Base-by-base conservation (phyloP, 2,888 invertebrate species). In the Alviniconcha strummeri region DNA sequence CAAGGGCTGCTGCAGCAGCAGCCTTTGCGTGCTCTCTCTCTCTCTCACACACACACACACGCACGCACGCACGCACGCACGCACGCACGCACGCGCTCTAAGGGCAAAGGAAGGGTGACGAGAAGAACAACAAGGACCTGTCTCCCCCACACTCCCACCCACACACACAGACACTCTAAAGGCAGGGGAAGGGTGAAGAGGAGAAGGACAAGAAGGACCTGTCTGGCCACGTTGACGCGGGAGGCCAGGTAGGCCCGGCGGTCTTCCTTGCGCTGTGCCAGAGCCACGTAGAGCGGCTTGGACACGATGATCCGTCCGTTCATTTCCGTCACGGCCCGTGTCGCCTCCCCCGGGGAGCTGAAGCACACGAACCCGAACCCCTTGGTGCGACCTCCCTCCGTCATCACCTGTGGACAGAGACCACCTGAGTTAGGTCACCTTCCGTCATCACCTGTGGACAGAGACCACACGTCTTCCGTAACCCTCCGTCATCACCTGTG, bases 301-400 rank as follows among this genome's bases (percentile, higher is more conserved):
- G 97, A 96, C 85, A 98, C 98, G 78, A 99, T 96, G 90, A 99
- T 99, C 84, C 98, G 96, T 5, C 99, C 98, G 94, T 99, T 99
- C 97, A 99, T 98, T 94, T 99, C 99, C 11, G 99, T 99, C 0
- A 99, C 99, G 81, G 99, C 99, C 94, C 98, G 98, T 5, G 99
- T 99, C 13, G 99, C 99, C 94, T 99, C 99, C 94, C 99, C 98
- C 0, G 98, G 97, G 52, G 97, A 96, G 84, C 98, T 98, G 94
- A 99, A 99, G 95, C 99, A 99, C 52, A 99, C 99, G 94, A 99
- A 99, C 67, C 99, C 99, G 94, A 99, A 99, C 84, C 99, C 99
- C 89, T 95, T 95, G 74, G 95, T 94, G 84, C 95, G 88, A 0
- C 90, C 91, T 82, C 88, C 89, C 52, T 91, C 91, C 76, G 88